Evolutionary conservation across 1,140 invertebrate genomes (phyloP), one percentile per base, ranked within the genome.

Genomic region (Cepaea nemoralis): DNA sequence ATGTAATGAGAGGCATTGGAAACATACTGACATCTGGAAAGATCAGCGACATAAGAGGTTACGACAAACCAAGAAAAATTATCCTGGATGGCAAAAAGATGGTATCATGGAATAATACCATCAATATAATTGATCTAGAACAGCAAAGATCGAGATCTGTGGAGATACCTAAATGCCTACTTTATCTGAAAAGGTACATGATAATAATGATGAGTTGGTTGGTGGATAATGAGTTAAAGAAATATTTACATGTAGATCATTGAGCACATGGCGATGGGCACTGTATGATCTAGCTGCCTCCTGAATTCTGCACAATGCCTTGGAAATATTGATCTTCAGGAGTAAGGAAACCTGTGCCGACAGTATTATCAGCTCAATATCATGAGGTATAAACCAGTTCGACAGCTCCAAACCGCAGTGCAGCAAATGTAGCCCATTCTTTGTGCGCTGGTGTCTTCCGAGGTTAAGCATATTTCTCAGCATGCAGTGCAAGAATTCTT

Each of bases 171-270:
- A n/a, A n/a, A n/a, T n/a, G n/a, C n/a, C n/a, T n/a, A n/a, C n/a
- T n/a, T n/a, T n/a, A n/a, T n/a, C n/a, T n/a, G n/a, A n/a, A n/a
- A n/a, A n/a, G n/a, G n/a, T n/a, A n/a, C n/a, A n/a, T n/a, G n/a
- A n/a, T n/a, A n/a, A n/a, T n/a, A n/a, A n/a, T n/a, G n/a, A n/a
- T n/a, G n/a, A n/a, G n/a, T n/a, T n/a, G n/a, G n/a, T n/a, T n/a
- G n/a, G n/a, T n/a, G n/a, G n/a, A n/a, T n/a, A n/a, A n/a, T n/a
- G n/a, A n/a, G n/a, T n/a, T n/a, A 63, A 63, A 31, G 5, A 31
- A 19, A 70, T 42, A 70, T 24, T 70, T 70, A 70, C 69, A n/a
- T 70, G 35, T n/a, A 70, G 24, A 70, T 70, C 69, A 40, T 40
- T 16, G 5, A 70, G 69, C 33, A 70, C 40, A 39, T 37, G 3